Evolutionary conservation across 2,797 vertebrate genomes (phyloP).

Genomic region (Hoplostethus mediterraneus): DNA sequence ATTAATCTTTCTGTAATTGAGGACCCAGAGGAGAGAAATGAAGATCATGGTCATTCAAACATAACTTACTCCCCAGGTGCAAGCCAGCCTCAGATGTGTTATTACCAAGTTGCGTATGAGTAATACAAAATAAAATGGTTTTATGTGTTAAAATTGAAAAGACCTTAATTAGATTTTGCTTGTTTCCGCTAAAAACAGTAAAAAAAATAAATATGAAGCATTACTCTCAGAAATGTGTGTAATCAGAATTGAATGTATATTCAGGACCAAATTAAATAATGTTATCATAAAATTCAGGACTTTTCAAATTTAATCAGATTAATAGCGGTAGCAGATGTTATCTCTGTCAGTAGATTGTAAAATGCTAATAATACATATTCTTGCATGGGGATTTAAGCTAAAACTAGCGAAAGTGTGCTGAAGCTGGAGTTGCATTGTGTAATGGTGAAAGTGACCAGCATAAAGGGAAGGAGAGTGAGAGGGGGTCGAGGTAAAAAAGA

Average conservation of each 20-base stretch:
- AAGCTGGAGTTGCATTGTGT: slow-evolving; percentile 21
- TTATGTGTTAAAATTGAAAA: slow-evolving; percentile 43
- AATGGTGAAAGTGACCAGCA: neutral
- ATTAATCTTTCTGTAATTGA: slow-evolving; percentile 11
- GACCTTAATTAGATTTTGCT: neutral
- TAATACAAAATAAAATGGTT: slow-evolving; percentile 1
- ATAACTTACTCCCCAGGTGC: neutral
- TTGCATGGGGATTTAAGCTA: neutral
- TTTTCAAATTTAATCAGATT: slow-evolving; percentile 42
- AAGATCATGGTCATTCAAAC: slow-evolving; percentile 14
- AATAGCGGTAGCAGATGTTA: neutral
- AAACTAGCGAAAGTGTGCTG: neutral
- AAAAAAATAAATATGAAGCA: neutral
- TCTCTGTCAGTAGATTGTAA: neutral
- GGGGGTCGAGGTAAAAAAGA: neutral
- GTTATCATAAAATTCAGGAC: neutral
- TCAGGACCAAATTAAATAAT: neutral
- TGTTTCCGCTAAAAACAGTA: neutral
- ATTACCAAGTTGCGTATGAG: neutral
- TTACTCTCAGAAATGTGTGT: neutral
- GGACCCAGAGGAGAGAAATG: neutral
- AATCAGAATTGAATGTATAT: neutral
- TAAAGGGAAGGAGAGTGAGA: slow-evolving; percentile 40
- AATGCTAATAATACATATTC: neutral
- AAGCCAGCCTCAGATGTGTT: slow-evolving; percentile 24